These are phyloP conservation scores for Tipula lateralis DNA, from an alignment of 2,888 invertebrate genomes.

Conservation along the genomic window DNA sequence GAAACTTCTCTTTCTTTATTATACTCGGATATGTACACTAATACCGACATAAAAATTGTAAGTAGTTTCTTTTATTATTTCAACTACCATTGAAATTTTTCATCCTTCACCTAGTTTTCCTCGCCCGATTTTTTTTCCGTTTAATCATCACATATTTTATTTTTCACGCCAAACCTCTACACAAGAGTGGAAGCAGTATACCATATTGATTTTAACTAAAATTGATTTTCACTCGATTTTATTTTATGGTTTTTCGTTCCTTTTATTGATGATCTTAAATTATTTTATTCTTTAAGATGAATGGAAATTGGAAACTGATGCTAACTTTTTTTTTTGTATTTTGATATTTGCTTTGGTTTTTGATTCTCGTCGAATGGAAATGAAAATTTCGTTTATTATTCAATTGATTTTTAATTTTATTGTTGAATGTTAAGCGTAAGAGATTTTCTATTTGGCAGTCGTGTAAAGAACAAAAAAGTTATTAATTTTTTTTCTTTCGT, in stretches of 20 bases:
- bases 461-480: background rate
- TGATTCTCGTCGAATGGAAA: background rate
- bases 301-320: background rate
- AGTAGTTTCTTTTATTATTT: background rate
- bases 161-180: background rate
- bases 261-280: background rate
- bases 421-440: background rate
- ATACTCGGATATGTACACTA: background rate
- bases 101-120: background rate
- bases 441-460: background rate
- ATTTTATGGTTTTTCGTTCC: background rate
- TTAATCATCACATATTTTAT: background rate
- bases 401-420: constrained; percentile 24
- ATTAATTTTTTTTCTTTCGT: background rate
- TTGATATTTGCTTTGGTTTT: background rate
- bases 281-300: background rate
- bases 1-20: background rate
- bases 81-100: background rate
- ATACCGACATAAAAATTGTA: background rate
- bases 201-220: background rate
- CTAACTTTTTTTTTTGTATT: background rate
- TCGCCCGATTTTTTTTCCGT: background rate
- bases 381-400: background rate
- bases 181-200: background rate
- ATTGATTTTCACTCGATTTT: background rate